Evolutionary conservation across 2,797 vertebrate species (phyloP).

Genomic region (Hafferia zeledoni): DNA sequence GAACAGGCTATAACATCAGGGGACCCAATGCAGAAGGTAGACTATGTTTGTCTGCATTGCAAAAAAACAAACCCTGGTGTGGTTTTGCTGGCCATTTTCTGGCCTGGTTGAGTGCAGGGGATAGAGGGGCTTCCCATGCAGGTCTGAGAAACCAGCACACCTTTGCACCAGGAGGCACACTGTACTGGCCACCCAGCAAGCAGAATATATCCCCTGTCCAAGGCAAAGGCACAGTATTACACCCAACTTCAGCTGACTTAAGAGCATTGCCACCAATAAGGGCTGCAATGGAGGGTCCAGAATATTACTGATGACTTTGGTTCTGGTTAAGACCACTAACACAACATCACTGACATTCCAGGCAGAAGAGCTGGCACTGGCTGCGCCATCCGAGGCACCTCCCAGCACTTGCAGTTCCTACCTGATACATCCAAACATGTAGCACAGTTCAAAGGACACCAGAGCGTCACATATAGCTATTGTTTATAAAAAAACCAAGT

Average conservation of each 20-base stretch:
- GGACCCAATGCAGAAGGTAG: not conserved
- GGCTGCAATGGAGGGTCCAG: not conserved
- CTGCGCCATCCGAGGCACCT: not conserved
- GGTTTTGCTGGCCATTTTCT: not conserved
- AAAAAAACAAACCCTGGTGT: not conserved
- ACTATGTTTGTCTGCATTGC: accelerated
- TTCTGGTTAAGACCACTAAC: not conserved
- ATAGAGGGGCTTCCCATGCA: not conserved
- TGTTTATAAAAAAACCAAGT: not conserved
- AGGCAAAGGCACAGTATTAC: not conserved
- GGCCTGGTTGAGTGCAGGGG: not conserved
- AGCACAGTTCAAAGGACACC: not conserved
- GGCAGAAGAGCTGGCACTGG: not conserved
- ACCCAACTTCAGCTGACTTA: accelerated
- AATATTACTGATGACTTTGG: not conserved
- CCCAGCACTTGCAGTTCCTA: not conserved
- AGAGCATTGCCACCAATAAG: not conserved
- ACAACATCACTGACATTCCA: accelerated
- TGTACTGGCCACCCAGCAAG: not conserved
- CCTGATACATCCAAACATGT: not conserved
- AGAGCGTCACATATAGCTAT: not conserved
- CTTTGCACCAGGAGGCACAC: not conserved
- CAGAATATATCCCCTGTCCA: not conserved
- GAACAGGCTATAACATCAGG: not conserved
- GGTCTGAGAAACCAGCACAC: not conserved